Base-by-base conservation (phyloP, 2,113 vertebrate genomes). In the Elephas maximus region DNA sequence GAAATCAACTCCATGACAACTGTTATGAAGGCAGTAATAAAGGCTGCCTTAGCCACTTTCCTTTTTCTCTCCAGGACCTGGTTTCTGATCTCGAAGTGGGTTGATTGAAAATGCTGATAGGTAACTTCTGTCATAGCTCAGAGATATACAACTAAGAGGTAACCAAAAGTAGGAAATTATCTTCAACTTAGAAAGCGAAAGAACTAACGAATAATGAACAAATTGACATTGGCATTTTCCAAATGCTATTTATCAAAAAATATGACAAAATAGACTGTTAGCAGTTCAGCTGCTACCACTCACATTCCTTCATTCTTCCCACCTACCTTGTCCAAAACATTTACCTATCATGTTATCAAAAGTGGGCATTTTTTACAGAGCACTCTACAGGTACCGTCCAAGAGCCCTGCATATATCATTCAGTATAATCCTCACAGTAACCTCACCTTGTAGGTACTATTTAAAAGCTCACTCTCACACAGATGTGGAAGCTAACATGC, bases 391-490 rank as follows among this genome's bases (percentile, higher is more conserved):
- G 44, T 17, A 51, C 33, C 45, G 18, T 60, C 76, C 44, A 69
- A 26, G 41, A 30, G 17, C 24, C 45, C 14, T n/a, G 9, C 21
- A 23, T 30, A 3, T 17, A 53, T 8, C 30, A n/a, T 10, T 9
- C 6, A 2, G 1, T 1, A 15, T 0, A 37, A 23, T 30, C 28
- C 26, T 65, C 23, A 37, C 20, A 21, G 12, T 11, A 17, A 33
- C 45, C 94, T n/a, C 48, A 57, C 10, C 48, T 15, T 2, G 51
- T 10, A 51, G 24, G 76, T 30, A 10, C n/a, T 41, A 26, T 21
- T 37, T 45, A 20, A 81, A 85, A 57, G 44, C 2, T 8, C 21
- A 53, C 18, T 26, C 41, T 5, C 4, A 92, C 4, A 92, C 53
- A 57, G 53, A 57, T 57, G 53, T 3, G 53, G 11, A 57, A 57